Percentiles rank a stretch among this genome's conserved stretches.
phyloP scores from a whole-genome alignment of 2,797 vertebrate species.

The Holocentrus rufus region DNA sequence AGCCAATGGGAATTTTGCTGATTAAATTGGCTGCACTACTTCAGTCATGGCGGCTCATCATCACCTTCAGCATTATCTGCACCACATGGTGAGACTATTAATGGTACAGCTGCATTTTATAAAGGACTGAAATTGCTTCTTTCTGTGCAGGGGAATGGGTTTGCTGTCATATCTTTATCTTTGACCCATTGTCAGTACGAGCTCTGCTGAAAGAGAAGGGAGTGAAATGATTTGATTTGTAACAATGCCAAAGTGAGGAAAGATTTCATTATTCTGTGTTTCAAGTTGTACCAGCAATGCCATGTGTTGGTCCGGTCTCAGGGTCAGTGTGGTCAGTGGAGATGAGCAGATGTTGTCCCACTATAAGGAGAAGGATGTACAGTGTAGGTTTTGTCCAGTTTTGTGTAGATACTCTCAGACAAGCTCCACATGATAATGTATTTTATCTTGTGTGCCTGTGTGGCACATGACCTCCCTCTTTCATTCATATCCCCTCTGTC shows the following conservation, averaged over 20 bases:
- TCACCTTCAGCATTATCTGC: conserved; percentile 33
- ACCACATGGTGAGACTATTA: conserved; percentile 1
- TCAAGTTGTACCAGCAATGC: conserved; percentile 12
- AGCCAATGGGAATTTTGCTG: conserved; percentile 31
- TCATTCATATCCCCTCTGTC: conserved; percentile 21
- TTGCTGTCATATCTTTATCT: conserved; percentile 17
- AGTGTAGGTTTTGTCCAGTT: conserved; percentile 8
- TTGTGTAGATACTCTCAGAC: conserved; percentile 20
- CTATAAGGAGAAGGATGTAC: conserved; percentile 4
- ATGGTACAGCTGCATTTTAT: conserved; percentile 12
- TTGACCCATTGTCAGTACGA: conserved; percentile 15
- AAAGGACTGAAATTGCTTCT: not conserved
- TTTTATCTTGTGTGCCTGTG: conserved; percentile 6
- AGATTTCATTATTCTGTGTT: conserved; percentile 20
- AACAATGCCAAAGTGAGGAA: conserved; percentile 57
- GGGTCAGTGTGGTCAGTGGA: conserved; percentile 26
- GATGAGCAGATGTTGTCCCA: conserved; percentile 29
- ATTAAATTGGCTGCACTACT: conserved; percentile 6
- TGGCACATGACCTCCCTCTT: conserved; percentile 17
- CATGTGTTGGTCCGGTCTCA: conserved; percentile 38
- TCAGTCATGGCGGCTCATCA: conserved; percentile 7
- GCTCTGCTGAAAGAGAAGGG: conserved; percentile 35
- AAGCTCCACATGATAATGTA: conserved; percentile 21
- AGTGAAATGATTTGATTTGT: conserved; percentile 21
- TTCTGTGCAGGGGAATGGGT: conserved; percentile 4